phyloP scores from a whole-genome alignment of 92 coral and sea anemone genomes.

The Zoanthus solanderi region DNA sequence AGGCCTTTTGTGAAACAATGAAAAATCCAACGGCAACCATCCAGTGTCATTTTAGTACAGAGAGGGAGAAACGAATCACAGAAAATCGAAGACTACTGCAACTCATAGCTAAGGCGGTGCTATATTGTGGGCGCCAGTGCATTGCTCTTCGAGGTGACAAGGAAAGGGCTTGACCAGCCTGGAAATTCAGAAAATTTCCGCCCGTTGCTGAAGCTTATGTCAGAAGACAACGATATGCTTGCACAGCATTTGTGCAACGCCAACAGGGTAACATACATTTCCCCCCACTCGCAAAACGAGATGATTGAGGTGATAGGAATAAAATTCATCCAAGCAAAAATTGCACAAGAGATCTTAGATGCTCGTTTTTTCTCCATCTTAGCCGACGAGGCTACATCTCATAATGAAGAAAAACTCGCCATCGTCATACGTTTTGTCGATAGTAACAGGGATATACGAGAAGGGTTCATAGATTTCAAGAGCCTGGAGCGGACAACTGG shows the following conservation, averaged over 20 bases:
- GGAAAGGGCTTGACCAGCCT: conserved; percentile 21
- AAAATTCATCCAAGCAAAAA: conserved; percentile 36
- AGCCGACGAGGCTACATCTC: conserved; percentile 59
- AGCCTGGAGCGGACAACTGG: conserved; percentile 39
- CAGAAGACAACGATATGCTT: conserved; percentile 15
- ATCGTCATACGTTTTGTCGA: conserved; percentile 47
- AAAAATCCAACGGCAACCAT: conserved; percentile 30
- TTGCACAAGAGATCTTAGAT: conserved; percentile 47
- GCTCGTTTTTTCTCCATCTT: conserved; percentile 27
- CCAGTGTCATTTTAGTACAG: conserved; percentile 35
- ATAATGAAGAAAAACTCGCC: conserved; percentile 47
- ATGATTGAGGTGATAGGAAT: conserved; percentile 56
- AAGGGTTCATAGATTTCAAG: conserved; percentile 48
- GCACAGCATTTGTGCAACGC: conserved; percentile 21
- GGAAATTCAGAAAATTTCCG: conserved; percentile 58
- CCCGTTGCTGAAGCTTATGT: conserved; percentile 49
- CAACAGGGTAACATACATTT: conserved; percentile 21
- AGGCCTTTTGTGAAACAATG: conserved; percentile 25
- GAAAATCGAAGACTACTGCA: conserved; percentile 49
- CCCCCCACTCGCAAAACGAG: conserved; percentile 56
- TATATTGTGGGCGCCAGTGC: conserved; percentile 44
- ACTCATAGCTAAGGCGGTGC: conserved; percentile 46
- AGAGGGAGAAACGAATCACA: conserved; percentile 42
- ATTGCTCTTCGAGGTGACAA: conserved; percentile 31
- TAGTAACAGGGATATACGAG: conserved; percentile 35